Percentiles rank a stretch among this genome's conserved stretches.
These are phyloP conservation scores for Dermolepida albohirtum DNA, from an alignment of 2,888 invertebrate species.

Conservation along the genomic window DNA sequence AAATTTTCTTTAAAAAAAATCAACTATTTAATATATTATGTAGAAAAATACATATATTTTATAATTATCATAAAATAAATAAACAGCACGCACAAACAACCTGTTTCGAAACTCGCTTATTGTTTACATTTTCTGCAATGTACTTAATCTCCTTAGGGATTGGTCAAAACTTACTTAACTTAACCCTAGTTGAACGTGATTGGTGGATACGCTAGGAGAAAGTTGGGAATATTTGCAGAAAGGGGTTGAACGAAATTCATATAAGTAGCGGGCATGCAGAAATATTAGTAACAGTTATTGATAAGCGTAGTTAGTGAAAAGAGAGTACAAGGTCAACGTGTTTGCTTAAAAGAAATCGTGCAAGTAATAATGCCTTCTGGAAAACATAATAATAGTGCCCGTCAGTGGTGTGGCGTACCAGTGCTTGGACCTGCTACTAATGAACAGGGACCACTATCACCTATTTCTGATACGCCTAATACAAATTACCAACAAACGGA, in stretches of 20 bases:
- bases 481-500: background rate
- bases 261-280: background rate
- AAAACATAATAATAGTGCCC: too few species aligned
- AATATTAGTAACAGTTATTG: conserved; percentile 1
- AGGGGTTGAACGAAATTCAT: conserved; percentile 1
- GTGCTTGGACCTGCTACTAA: conserved; percentile 1
- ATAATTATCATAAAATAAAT: too few species aligned
- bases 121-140: background rate
- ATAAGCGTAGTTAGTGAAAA: background rate
- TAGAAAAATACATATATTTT: too few species aligned
- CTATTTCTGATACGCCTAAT: conserved; percentile 18
- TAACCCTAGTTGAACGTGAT: conserved; percentile 38
- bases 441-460: conserved; percentile 7
- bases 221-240: conserved; percentile 41
- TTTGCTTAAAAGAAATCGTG: background rate
- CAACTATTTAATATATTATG: too few species aligned
- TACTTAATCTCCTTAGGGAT: background rate
- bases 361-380: background rate
- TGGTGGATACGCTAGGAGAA: conserved; percentile 45
- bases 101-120: too few species aligned
- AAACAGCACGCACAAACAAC: too few species aligned
- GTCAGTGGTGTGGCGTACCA: conserved; percentile 8
- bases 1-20: too few species aligned
- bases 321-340: conserved; percentile 3
- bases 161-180: conserved; percentile 1